phyloP scores from a whole-genome alignment of 2,113 vertebrate genomes.

The Crypturellus undulatus region DNA sequence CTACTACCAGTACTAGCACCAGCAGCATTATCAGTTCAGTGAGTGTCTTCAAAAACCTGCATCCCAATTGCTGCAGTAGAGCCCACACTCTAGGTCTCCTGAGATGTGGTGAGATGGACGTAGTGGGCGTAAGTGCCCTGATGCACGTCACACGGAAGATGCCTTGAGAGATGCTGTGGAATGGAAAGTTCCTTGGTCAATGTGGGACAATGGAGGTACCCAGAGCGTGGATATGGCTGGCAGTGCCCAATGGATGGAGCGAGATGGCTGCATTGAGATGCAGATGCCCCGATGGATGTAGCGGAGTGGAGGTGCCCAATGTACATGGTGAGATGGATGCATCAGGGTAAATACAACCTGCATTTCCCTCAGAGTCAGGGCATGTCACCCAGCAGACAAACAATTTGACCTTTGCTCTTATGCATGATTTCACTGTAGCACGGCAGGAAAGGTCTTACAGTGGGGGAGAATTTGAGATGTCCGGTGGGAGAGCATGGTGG shows the following conservation, averaged over 20 bases:
- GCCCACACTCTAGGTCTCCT: background rate
- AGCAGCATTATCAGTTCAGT: background rate
- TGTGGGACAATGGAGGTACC: no score
- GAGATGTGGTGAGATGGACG: background rate
- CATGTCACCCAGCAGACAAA: constrained; percentile 4
- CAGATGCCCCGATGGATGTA: no score
- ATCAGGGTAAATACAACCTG: no score
- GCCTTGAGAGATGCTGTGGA: no score
- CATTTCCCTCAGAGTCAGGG: rapidly evolving
- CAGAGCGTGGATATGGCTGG: no score
- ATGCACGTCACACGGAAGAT: no score
- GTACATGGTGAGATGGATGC: no score
- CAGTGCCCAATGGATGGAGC: no score
- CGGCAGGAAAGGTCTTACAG: background rate
- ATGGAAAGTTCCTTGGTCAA: no score
- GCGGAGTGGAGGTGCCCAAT: no score
- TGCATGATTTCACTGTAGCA: rapidly evolving
- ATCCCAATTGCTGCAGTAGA: background rate
- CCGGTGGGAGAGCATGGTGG: rapidly evolving
- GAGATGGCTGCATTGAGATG: no score
- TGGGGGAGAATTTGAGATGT: rapidly evolving
- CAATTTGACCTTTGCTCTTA: background rate
- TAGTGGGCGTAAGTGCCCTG: no score
- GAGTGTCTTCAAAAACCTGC: constrained; percentile 45
- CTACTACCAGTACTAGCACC: constrained; percentile 10